Conservation (phyloP, 2,113 vertebrate genomes). For the Danio rerio region DNA sequence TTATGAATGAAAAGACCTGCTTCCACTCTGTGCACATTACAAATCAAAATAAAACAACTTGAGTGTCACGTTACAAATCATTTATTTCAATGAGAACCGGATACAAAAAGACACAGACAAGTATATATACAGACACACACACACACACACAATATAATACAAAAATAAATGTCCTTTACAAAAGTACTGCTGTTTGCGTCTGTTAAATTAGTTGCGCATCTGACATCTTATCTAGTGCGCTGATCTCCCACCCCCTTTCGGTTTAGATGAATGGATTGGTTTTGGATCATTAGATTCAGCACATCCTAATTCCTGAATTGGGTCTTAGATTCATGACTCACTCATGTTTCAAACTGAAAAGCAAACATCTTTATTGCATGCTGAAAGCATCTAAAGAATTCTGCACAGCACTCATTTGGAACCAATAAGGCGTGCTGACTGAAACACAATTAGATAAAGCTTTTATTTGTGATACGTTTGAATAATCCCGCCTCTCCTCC, state of each 20-base stretch:
- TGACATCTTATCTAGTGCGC: neutral
- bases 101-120: conserved; percentile 48
- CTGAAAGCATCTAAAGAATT: neutral
- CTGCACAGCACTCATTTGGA: neutral
- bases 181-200: conserved; percentile 32
- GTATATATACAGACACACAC: conserved; percentile 32
- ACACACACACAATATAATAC: conserved; percentile 57
- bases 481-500: neutral
- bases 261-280: neutral
- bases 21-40: neutral
- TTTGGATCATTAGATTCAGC: conserved; percentile 23
- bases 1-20: conserved; percentile 60
- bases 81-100: conserved; percentile 69
- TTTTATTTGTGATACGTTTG: neutral
- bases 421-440: neutral
- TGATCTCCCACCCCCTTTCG: conserved; percentile 16
- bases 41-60: neutral
- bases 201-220: neutral
- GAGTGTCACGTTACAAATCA: conserved; percentile 63
- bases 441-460: neutral
- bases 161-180: conserved; percentile 47
- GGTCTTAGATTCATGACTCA: neutral
- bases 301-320: conserved; percentile 18
- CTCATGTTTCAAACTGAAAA: conserved; percentile 4
- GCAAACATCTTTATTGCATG: conserved; percentile 11